Percentiles rank a stretch among this genome's conserved stretches.
phyloP scores from a whole-genome alignment of 1,140 invertebrate genomes.

The Physella acuta region DNA sequence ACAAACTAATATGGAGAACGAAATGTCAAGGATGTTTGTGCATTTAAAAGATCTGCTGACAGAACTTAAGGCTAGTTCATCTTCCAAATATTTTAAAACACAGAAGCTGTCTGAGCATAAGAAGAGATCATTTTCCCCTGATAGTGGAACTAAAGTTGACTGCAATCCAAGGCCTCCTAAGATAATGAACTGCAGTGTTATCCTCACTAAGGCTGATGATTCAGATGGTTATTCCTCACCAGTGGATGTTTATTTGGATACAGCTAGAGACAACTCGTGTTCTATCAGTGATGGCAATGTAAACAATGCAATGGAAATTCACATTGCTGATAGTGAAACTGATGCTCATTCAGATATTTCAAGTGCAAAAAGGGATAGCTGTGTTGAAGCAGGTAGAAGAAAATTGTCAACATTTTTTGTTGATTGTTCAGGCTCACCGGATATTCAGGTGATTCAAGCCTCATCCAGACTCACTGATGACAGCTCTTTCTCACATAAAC shows the following conservation, averaged over 20 bases:
- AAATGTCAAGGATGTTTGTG: slow-evolving; percentile 37
- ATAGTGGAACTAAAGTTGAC: neutral
- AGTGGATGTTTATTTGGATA: neutral
- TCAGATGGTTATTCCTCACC: too few species aligned
- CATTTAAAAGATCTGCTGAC: slow-evolving; percentile 43
- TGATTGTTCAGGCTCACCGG: neutral
- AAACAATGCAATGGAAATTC: neutral
- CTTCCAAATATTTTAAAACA: neutral
- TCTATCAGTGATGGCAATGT: neutral
- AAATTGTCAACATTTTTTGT: neutral
- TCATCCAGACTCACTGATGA: neutral
- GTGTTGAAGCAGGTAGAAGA: neutral
- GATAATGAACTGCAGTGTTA: neutral
- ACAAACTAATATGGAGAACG: slow-evolving; percentile 34
- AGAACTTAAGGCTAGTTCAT: slow-evolving; percentile 40
- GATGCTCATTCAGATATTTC: too few species aligned
- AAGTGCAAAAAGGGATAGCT: neutral
- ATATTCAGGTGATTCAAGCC: neutral
- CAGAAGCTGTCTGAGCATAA: neutral
- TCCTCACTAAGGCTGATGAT: neutral
- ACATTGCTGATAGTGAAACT: neutral
- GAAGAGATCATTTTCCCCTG: neutral
- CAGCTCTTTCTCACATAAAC: neutral
- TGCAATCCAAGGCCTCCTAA: neutral
- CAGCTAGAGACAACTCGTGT: neutral